Percentiles rank a stretch among this genome's conserved stretches.
Evolutionary conservation across 2,113 vertebrate species (phyloP).

Genomic region (Ursus arctos): DNA sequence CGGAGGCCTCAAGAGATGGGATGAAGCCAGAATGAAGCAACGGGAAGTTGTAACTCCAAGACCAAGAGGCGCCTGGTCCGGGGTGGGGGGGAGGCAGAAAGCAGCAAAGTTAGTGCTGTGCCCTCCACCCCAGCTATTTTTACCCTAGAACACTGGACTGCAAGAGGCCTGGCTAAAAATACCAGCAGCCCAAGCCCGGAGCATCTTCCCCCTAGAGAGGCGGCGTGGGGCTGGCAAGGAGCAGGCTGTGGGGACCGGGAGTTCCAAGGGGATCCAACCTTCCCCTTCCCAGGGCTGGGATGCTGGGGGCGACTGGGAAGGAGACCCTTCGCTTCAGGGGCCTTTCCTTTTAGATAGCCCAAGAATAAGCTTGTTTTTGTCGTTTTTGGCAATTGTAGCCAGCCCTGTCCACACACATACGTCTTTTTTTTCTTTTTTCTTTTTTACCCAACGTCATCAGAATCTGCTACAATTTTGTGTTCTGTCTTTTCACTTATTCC

Average conservation of each 20-base stretch:
- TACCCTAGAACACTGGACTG: constrained; percentile 68
- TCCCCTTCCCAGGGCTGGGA: not conserved
- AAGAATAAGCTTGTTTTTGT: constrained; percentile 34
- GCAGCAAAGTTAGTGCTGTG: constrained; percentile 52
- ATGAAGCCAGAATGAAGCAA: constrained; percentile 59
- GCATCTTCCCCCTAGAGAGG: constrained; percentile 68
- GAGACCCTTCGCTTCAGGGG: not conserved
- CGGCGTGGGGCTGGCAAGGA: not conserved
- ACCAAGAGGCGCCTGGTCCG: constrained; percentile 67
- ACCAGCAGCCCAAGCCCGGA: constrained; percentile 26
- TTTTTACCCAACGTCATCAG: not conserved
- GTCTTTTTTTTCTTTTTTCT: not conserved
- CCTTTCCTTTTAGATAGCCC: not conserved
- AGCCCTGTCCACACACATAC: too few species aligned
- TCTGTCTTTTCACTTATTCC: not conserved
- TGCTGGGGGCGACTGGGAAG: not conserved
- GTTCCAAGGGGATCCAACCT: not conserved
- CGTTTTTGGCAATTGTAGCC: not conserved
- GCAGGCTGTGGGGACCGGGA: not conserved
- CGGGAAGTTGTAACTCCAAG: constrained; percentile 36
- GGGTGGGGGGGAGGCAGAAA: not conserved
- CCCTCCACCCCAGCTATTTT: constrained; percentile 82
- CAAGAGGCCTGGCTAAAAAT: constrained; percentile 78
- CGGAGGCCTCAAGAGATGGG: constrained; percentile 58
- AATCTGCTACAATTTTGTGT: not conserved